Conservation (phyloP, 1,140 invertebrate genomes). For the Drusus annulatus region DNA sequence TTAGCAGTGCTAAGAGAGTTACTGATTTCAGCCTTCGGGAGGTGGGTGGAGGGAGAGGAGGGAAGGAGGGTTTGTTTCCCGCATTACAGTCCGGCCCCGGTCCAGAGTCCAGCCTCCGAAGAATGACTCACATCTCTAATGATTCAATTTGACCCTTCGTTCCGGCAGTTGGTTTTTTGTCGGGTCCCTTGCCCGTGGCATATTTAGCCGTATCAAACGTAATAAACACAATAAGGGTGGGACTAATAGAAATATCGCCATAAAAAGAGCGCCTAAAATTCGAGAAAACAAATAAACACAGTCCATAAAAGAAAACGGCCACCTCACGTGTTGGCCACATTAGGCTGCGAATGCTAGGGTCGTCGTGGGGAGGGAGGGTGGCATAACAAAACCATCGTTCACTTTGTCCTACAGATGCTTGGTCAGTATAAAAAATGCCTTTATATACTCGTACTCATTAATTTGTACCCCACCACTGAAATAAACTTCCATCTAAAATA, state of each 20-base stretch:
- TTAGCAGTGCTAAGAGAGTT: no score
- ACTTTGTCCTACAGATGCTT: background rate
- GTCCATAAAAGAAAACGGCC: constrained; percentile 54
- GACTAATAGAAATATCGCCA: constrained; percentile 54
- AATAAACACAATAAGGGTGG: constrained; percentile 49
- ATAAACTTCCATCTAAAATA: no score
- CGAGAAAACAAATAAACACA: constrained; percentile 48
- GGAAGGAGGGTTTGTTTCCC: background rate
- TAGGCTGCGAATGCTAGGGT: constrained; percentile 21
- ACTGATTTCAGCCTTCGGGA: background rate
- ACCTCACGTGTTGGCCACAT: constrained; percentile 50
- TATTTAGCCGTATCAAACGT: constrained; percentile 32
- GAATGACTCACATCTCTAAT: constrained; percentile 23
- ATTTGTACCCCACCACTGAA: no score
- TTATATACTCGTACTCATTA: no score
- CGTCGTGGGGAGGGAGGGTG: background rate
- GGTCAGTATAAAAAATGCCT: no score
- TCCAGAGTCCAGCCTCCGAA: background rate
- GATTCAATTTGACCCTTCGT: constrained; percentile 32
- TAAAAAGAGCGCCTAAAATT: constrained; percentile 53
- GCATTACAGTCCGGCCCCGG: background rate
- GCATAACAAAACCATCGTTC: constrained; percentile 3
- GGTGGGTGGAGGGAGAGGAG: no score
- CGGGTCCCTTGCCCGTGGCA: constrained; percentile 13
- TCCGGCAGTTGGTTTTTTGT: background rate